These are phyloP conservation scores for Clarias magur DNA, from an alignment of 2,113 vertebrate genomes.

Conservation along the genomic window DNA sequence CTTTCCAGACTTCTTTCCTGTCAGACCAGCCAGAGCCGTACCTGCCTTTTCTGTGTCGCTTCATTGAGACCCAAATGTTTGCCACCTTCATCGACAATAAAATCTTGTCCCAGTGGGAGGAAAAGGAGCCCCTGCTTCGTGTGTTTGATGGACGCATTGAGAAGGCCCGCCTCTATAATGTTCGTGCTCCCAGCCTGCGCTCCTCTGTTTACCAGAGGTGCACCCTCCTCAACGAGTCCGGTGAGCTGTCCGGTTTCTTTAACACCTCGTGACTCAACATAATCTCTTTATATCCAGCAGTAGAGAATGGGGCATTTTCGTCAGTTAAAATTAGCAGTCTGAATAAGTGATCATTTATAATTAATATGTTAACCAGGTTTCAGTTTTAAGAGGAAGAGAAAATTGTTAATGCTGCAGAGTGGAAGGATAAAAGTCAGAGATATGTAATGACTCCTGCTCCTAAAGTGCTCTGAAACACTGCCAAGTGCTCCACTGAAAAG, in stretches of 20 bases:
- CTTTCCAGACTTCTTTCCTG: constrained; percentile 89
- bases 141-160: constrained; percentile 94
- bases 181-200: constrained; percentile 90
- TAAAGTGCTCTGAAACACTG: constrained; percentile 46
- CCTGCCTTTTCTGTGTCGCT: constrained; percentile 95
- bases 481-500: constrained; percentile 41
- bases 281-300: background rate
- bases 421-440: background rate
- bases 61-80: constrained; percentile 98
- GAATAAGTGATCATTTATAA: background rate
- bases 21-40: constrained; percentile 98
- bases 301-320: background rate
- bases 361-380: no score
- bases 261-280: background rate
- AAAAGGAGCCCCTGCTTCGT: constrained; percentile 89
- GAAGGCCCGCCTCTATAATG: constrained; percentile 91
- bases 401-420: background rate
- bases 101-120: constrained; percentile 98
- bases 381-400: background rate
- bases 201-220: constrained; percentile 98
- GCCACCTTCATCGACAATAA: constrained; percentile 97
- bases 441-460: constrained; percentile 34
- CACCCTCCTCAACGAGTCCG: constrained; percentile 90
- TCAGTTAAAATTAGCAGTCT: background rate
- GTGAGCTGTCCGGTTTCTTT: constrained; percentile 64